Evolutionary conservation across 2,113 vertebrate species (phyloP).

Genomic region (Dromaius novaehollandiae): DNA sequence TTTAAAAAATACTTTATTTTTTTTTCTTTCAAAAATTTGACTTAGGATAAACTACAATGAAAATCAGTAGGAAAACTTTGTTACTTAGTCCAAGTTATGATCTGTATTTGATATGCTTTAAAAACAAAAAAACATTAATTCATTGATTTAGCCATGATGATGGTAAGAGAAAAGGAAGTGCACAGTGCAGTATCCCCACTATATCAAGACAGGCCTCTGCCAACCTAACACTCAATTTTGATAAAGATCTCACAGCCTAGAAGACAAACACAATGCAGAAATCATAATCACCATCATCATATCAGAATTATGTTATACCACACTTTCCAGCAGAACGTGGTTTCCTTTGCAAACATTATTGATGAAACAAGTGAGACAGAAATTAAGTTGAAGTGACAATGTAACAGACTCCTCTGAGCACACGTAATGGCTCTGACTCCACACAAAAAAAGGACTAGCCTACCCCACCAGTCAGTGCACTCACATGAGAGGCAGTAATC

Average conservation of each 20-base stretch:
- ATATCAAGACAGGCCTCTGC: not conserved
- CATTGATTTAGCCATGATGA: fast-evolving
- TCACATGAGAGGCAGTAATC: too few species aligned
- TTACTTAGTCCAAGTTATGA: not conserved
- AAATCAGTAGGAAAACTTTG: not conserved
- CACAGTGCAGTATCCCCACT: not conserved
- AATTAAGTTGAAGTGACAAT: not conserved
- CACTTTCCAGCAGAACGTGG: not conserved
- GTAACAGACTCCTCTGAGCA: not conserved
- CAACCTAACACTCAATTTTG: not conserved
- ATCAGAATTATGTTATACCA: not conserved
- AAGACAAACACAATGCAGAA: not conserved
- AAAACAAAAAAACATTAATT: not conserved
- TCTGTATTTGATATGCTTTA: not conserved
- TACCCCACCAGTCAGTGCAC: not conserved
- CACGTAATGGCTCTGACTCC: not conserved
- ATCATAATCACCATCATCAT: not conserved
- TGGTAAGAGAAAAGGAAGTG: not conserved
- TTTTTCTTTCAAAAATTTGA: not conserved
- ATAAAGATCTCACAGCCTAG: not conserved
- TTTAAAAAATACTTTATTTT: not conserved
- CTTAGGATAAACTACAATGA: not conserved
- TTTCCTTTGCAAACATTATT: not conserved
- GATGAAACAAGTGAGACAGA: not conserved
- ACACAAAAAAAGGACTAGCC: not conserved